Evolutionary conservation across 2,888 invertebrate genomes (phyloP).

Genomic region (Hymenopus coronatus): DNA sequence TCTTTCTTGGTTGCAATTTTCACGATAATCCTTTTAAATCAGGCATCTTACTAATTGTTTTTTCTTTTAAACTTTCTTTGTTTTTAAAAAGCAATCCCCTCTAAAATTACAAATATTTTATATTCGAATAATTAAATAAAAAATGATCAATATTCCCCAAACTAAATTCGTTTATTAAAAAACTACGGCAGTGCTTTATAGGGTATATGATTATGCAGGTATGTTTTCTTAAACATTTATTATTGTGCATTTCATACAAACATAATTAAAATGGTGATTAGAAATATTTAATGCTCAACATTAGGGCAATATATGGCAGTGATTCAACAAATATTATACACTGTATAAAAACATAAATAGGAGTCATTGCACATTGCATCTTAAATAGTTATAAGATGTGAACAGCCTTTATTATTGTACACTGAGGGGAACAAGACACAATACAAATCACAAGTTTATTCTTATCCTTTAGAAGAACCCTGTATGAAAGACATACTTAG

Average conservation of each 20-base stretch:
- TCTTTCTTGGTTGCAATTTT: no score
- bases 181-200: no score
- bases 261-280: neutral
- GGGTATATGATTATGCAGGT: neutral
- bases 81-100: no score
- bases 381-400: neutral
- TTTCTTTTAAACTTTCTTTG: no score
- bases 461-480: neutral
- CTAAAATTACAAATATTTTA: no score
- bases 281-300: neutral
- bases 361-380: neutral
- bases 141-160: no score
- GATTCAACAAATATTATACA: neutral
- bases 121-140: no score
- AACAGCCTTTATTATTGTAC: neutral
- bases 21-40: no score
- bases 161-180: no score
- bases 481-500: neutral
- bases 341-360: neutral
- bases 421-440: neutral
- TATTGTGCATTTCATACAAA: neutral
- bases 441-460: neutral
- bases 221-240: neutral
- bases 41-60: no score
- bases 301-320: neutral